phyloP scores from a whole-genome alignment of 2,888 invertebrate genomes.

The Netelia inedita region DNA sequence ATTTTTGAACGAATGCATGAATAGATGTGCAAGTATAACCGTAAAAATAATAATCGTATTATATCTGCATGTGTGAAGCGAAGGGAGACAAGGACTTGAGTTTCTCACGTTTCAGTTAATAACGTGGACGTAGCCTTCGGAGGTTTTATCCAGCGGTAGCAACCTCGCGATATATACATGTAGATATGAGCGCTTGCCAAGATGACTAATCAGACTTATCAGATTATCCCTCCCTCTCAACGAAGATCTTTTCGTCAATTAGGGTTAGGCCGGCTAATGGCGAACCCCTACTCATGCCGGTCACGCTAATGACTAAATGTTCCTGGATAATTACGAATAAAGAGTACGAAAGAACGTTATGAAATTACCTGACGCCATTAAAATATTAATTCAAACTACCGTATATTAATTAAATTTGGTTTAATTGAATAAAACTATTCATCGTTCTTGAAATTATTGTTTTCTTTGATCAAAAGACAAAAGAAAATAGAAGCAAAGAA shows the following conservation, averaged over 20 bases:
- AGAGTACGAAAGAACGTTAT: too few species aligned
- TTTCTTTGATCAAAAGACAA: too few species aligned
- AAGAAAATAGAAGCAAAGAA: too few species aligned
- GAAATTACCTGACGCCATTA: too few species aligned
- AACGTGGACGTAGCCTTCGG: conserved; percentile 55
- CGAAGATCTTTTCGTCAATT: conserved; percentile 20
- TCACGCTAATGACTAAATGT: too few species aligned
- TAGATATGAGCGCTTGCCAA: neutral
- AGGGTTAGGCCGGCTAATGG: neutral
- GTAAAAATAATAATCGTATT: conserved; percentile 1
- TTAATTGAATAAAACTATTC: too few species aligned
- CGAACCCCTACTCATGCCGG: too few species aligned
- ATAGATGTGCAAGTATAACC: conserved; percentile 3
- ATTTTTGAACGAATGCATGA: neutral
- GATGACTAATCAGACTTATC: conserved; percentile 52
- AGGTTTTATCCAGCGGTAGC: conserved; percentile 25
- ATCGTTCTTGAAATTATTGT: too few species aligned
- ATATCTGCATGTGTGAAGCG: conserved; percentile 23
- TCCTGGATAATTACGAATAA: too few species aligned
- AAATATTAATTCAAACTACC: too few species aligned
- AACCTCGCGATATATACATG: neutral
- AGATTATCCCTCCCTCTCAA: conserved; percentile 27
- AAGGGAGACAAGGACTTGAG: conserved; percentile 55
- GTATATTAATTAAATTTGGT: too few species aligned
- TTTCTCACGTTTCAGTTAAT: conserved; percentile 67